A percentile compares a stretch with the other conserved stretches of the same genome.
Conservation (phyloP, 2,797 vertebrate species). For the Pseudochirops corinnae region DNA sequence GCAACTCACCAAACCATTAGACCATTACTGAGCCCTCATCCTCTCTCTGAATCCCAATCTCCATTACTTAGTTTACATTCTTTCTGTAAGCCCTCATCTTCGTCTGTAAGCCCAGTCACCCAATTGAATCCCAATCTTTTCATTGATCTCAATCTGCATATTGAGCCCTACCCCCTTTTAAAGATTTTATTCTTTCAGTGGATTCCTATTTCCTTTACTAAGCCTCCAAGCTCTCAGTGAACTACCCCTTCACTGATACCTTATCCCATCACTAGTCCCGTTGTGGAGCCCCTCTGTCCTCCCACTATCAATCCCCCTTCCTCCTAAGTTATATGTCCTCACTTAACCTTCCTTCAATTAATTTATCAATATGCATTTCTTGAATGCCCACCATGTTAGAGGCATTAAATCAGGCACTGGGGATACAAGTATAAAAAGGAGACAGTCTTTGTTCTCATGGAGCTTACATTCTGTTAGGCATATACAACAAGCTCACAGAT, state of each 20-base stretch:
- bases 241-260: not conserved
- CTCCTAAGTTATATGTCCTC: not conserved
- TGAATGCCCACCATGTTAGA: not conserved
- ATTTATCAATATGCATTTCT: not conserved
- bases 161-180: not conserved
- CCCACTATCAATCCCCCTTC: not conserved
- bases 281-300: not conserved
- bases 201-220: not conserved
- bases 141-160: not conserved
- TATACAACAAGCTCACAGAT: not conserved
- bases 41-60: not conserved
- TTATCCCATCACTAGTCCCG: not conserved
- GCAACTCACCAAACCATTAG: not conserved
- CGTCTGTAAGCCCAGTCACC: not conserved
- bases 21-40: not conserved
- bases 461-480: not conserved
- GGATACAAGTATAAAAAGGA: not conserved
- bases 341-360: not conserved
- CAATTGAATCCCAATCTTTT: not conserved
- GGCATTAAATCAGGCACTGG: not conserved
- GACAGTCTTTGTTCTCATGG: not conserved
- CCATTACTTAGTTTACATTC: not conserved
- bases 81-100: not conserved
- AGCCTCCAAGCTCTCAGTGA: not conserved
- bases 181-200: not conserved